Evolutionary conservation across 2,113 vertebrate genomes (phyloP).

Genomic region (Oryzias melastigma): DNA sequence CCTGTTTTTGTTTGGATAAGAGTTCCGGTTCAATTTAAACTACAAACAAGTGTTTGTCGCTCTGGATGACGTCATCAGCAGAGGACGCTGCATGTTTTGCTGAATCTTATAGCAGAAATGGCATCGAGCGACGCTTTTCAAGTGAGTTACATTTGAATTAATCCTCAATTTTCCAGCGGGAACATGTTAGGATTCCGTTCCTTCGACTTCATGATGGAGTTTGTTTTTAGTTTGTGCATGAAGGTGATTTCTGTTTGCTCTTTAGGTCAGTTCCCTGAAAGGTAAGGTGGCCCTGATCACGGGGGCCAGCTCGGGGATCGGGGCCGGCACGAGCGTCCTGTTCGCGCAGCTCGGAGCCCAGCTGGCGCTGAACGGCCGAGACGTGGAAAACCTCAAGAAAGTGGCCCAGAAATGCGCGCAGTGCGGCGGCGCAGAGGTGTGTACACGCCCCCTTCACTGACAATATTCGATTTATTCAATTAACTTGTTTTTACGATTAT

Average conservation of each 20-base stretch:
- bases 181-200: no score
- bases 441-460: background rate
- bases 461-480: no score
- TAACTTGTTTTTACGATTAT: no score
- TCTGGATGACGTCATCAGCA: constrained; percentile 36
- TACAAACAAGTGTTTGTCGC: background rate
- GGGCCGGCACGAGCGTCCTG: constrained; percentile 74
- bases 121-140: constrained; percentile 57
- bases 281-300: constrained; percentile 79
- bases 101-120: constrained; percentile 22
- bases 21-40: background rate
- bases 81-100: background rate
- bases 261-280: constrained; percentile 72
- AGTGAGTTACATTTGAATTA: constrained; percentile 29
- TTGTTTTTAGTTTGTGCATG: background rate
- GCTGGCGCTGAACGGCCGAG: constrained; percentile 78
- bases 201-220: no score
- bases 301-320: constrained; percentile 83
- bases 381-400: constrained; percentile 74
- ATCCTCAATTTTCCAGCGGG: no score
- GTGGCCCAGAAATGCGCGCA: constrained; percentile 62
- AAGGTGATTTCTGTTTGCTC: background rate
- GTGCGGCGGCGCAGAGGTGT: constrained; percentile 63
- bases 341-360: constrained; percentile 78
- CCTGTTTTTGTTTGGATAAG: no score